Conservation (phyloP, 2,888 invertebrate species). For the Lepidonotus clava region DNA sequence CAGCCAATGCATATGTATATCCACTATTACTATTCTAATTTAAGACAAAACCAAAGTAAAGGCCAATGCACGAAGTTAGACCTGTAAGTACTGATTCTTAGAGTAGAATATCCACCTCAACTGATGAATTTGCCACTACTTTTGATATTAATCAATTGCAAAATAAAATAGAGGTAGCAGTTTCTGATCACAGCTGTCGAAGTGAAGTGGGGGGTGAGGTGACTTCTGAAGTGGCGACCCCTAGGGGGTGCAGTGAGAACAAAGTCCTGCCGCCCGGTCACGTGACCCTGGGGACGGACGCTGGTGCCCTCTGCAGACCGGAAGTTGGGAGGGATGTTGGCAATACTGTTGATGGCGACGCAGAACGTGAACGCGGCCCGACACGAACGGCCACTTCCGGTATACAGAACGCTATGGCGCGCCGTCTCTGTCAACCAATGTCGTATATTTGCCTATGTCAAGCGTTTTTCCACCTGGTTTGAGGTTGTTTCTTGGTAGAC, state of each 20-base stretch:
- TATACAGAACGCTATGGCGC: not conserved
- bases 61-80: too few relatives aligned
- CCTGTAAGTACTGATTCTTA: not conserved
- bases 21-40: not conserved
- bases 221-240: slow-evolving; percentile 25
- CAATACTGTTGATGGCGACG: not conserved
- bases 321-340: slow-evolving; percentile 2
- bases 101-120: not conserved
- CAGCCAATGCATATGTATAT: not conserved
- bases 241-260: not conserved
- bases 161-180: not conserved
- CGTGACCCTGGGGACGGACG: not conserved
- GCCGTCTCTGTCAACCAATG: not conserved
- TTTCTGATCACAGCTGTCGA: not conserved
- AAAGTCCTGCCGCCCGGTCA: slow-evolving; percentile 22
- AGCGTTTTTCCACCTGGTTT: not conserved
- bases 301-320: not conserved
- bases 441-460: too few relatives aligned
- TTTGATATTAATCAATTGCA: slow-evolving; percentile 3
- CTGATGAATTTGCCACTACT: not conserved
- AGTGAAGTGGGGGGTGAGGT: not conserved
- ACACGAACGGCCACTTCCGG: slow-evolving; percentile 19
- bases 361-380: too few relatives aligned
- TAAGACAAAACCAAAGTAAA: not conserved
- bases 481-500: not conserved